Base-by-base conservation (phyloP, 2,113 vertebrate genomes). In the Ammodytes marinus region DNA sequence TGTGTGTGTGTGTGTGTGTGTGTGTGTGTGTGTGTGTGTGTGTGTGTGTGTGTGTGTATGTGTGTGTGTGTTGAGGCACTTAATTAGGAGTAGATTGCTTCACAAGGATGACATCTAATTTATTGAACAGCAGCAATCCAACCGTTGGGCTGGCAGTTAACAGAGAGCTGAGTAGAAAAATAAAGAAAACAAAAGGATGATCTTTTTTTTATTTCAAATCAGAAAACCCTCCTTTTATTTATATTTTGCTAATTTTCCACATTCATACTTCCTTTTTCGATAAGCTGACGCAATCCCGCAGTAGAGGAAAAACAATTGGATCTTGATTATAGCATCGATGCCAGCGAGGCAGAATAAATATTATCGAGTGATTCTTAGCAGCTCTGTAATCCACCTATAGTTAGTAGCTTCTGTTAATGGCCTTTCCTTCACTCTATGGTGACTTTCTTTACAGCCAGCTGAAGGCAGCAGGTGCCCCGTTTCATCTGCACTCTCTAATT, bases 71-170 rank as follows among this genome's bases (percentile, higher is more conserved):
- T 74, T 74, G 50, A 4, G 75, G 66, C 60, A 69, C 72, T 84
- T 90, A 89, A 94, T 93, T 93, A 93, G 76, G 60, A 42, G 45
- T 52, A 82, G 85, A 91, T 88, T 89, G 74, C 65, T 82, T 83
- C 65, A 60, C 37, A 40, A 88, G 83, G 87, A 89, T 67, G 54
- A 55, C 81, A 90, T 85, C 43, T 82, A 88, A 85, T 89, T 90
- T 77, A 81, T 58, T 79, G 61, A 84, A 83, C 42, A 76, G 77
- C 85, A 75, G 65, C 49, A 64, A 84, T 63, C 65, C 27, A 57
- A 76, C 61, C 60, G 57, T 54, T 85, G 79, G 27, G 68, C 55
- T 49, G 67, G 63, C 68, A 52, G 55, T 87, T 71, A 85, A 83
- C 74, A 79, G 37, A 37, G 69, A 74, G 54, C 50, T 60, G 43